Evolutionary conservation across 2,797 vertebrate species (phyloP), one percentile per base, ranked within the genome.

Genomic region (Caiman crocodilus): DNA sequence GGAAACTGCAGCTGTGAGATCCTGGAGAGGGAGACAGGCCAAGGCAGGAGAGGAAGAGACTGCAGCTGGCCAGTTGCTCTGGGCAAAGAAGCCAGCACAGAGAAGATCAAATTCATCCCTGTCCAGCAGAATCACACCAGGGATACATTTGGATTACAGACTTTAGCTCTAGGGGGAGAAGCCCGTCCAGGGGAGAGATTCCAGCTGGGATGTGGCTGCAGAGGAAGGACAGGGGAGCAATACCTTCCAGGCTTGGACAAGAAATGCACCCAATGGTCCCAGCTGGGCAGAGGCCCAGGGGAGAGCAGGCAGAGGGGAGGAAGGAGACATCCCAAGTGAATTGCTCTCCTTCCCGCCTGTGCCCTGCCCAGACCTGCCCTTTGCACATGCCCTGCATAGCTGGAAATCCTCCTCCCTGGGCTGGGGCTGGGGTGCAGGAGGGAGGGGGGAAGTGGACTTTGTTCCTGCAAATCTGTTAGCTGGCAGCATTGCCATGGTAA

Each of bases 401-500:
- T 4, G 28, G 4, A 3, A 17, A 71, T 30, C 28, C 32, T 23
- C 25, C 56, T 23, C 10, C n/a, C 32, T 75, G 58, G n/a, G 35
- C 28, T 60, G 86, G 12, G 12, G 79, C 73, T 18, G 13, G 14
- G 25, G 17, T 32, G 69, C 55, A 26, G 26, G 20, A n/a, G n/a
- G 64, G 28, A 59, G 78, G 2, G 14, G 42, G 87, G 11, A 5
- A n/a, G 6, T 9, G 56, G 5, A 57, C 81, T 87, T 76, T 32
- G 14, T 82, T 87, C 5, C 28, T 16, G 13, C 30, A 26, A 30
- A 42, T 67, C n/a, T 61, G 35, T 79, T 50, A 90, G 60, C 76
- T 57, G 59, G 56, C 60, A 64, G 16, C 26, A 76, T 93, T 69
- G 73, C 84, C 56, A 57, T 96, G 77, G 69, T 86, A 90, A 92